Percentiles rank a stretch among this genome's conserved stretches.
These are phyloP conservation scores for Mizuhopecten yessoensis DNA, from an alignment of 1,140 invertebrate species.

Conservation along the genomic window DNA sequence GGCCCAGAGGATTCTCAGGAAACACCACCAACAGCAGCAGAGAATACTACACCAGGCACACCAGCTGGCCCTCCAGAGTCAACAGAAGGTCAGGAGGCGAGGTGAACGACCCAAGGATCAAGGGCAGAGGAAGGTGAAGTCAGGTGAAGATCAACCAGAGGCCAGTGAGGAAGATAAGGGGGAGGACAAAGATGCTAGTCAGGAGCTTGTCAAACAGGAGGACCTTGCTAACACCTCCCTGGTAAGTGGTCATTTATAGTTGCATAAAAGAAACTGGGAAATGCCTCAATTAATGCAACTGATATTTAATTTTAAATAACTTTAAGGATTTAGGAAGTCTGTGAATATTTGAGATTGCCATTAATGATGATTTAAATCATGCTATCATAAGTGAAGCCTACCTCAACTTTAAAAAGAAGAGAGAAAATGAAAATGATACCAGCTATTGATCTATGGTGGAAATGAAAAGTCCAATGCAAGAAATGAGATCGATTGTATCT, in stretches of 20 bases:
- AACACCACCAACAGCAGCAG: slow-evolving; percentile 59
- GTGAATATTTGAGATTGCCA: too few species aligned
- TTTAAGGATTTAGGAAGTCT: too few species aligned
- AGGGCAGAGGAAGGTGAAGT: background rate
- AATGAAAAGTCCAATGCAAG: too few species aligned
- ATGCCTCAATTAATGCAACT: too few species aligned
- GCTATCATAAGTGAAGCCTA: too few species aligned
- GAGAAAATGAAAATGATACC: too few species aligned
- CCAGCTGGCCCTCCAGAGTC: slow-evolving; percentile 58
- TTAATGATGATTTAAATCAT: too few species aligned
- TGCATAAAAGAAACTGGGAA: too few species aligned
- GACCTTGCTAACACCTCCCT: background rate
- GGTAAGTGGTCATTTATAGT: slow-evolving; percentile 11
- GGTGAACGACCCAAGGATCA: background rate
- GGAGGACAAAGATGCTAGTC: slow-evolving; percentile 49
- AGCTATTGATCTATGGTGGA: too few species aligned
- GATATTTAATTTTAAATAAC: too few species aligned
- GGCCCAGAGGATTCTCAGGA: slow-evolving; percentile 62
- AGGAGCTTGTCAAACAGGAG: background rate
- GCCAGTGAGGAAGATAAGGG: slow-evolving; percentile 37
- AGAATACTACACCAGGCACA: slow-evolving; percentile 57
- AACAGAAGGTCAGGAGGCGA: slow-evolving; percentile 49
- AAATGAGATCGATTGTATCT: too few species aligned
- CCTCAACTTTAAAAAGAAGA: too few species aligned
- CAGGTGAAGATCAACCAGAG: slow-evolving; percentile 39